These are phyloP conservation scores for Scylla paramamosain DNA, from an alignment of 1,140 invertebrate species.

Conservation along the genomic window DNA sequence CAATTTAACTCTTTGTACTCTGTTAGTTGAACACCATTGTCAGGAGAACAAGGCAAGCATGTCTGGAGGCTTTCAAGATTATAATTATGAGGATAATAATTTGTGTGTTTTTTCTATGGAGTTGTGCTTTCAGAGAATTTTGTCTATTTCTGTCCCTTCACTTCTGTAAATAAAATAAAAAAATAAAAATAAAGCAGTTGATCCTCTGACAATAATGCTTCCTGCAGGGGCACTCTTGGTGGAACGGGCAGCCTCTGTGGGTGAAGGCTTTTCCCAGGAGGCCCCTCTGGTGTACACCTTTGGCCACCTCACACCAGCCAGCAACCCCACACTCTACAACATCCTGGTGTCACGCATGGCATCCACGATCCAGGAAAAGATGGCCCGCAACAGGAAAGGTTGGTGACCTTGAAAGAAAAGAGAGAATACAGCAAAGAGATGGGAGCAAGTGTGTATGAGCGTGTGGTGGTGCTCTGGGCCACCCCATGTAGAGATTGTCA, in stretches of 20 bases:
- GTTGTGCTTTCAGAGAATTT: too few relatives aligned
- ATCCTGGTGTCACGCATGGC: slow-evolving; percentile 91
- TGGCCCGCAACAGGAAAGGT: slow-evolving; percentile 93
- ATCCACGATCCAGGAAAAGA: slow-evolving; percentile 90
- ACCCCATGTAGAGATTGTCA: too few relatives aligned
- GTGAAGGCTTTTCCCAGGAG: slow-evolving; percentile 95
- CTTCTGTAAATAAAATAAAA: background rate
- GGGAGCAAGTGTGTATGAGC: background rate
- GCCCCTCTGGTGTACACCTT: slow-evolving; percentile 97
- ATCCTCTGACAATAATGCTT: background rate
- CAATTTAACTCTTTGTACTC: too few relatives aligned
- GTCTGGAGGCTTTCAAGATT: too few relatives aligned
- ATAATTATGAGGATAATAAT: too few relatives aligned
- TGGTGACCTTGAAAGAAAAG: slow-evolving; percentile 61
- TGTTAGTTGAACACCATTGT: too few relatives aligned
- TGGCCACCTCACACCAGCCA: slow-evolving; percentile 90
- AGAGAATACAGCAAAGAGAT: background rate
- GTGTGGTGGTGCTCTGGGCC: too few relatives aligned
- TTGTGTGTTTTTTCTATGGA: too few relatives aligned
- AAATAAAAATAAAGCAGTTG: too few relatives aligned
- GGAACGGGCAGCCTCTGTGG: slow-evolving; percentile 93
- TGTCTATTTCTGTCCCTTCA: background rate
- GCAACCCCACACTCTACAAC: slow-evolving; percentile 93
- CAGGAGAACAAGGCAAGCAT: too few relatives aligned
- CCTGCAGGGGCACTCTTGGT: slow-evolving; percentile 89